phyloP scores from a whole-genome alignment of 1,140 invertebrate species.

The Zaprionus ghesquierei region DNA sequence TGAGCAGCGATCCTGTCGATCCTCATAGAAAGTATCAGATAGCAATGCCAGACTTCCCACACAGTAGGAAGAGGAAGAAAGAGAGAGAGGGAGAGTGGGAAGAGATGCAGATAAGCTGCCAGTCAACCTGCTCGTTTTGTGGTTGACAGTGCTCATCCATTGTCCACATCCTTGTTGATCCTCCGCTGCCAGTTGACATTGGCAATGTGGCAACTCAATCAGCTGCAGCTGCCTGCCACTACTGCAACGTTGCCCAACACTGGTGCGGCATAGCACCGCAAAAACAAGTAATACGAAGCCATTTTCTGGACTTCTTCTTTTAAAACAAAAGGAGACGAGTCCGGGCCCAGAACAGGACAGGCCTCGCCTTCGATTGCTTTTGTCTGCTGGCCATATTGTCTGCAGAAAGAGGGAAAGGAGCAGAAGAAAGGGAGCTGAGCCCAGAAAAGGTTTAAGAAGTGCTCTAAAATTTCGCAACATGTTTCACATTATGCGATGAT shows the following conservation, averaged over 20 bases:
- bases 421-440: not conserved
- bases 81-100: not conserved
- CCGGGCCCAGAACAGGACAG: conserved; percentile 35
- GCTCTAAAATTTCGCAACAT: conserved; percentile 74
- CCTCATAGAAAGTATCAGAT: conserved; percentile 64
- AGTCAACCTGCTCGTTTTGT: conserved; percentile 51
- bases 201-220: conserved; percentile 45
- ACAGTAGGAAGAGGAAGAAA: conserved; percentile 9
- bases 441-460: conserved; percentile 62
- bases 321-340: conserved; percentile 17
- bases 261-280: conserved; percentile 20
- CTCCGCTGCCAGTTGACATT: conserved; percentile 44
- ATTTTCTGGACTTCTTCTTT: conserved; percentile 40
- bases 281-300: conserved; percentile 50
- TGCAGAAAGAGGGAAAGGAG: conserved; percentile 4
- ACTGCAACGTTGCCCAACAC: conserved; percentile 33
- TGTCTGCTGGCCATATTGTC: conserved; percentile 70
- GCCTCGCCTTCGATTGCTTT: conserved; percentile 57
- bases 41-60: conserved; percentile 42
- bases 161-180: conserved; percentile 16
- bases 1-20: conserved; percentile 26
- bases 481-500: conserved; percentile 76
- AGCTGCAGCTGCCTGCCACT: conserved; percentile 25
- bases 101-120: conserved; percentile 37
- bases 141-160: conserved; percentile 45